These are phyloP conservation scores for Portevinia maculata DNA, from an alignment of 2,888 invertebrate species.

Conservation along the genomic window DNA sequence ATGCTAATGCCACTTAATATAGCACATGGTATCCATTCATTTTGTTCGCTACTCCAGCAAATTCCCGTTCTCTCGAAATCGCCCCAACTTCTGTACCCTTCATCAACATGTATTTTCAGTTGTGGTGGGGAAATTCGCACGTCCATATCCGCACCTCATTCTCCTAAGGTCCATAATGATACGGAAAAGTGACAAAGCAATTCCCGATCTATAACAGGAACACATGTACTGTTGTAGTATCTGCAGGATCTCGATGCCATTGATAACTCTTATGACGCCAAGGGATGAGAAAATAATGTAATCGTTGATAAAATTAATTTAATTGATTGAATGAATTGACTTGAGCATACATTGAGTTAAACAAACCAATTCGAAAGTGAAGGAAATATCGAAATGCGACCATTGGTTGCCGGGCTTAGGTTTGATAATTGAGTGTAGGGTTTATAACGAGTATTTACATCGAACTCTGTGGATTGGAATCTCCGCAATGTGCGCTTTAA, in stretches of 20 bases:
- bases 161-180: slow-evolving; percentile 5
- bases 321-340: slow-evolving; percentile 27
- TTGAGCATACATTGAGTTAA: background rate
- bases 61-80: slow-evolving; percentile 1
- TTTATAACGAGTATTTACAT: no score
- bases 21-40: slow-evolving; percentile 28
- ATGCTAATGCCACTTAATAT: slow-evolving; percentile 35
- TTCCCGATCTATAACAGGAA: slow-evolving; percentile 10
- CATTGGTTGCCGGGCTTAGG: no score
- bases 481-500: no score
- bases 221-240: no score
- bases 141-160: background rate
- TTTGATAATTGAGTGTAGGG: no score
- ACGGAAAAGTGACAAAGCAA: slow-evolving; percentile 29
- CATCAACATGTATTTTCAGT: background rate
- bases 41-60: background rate
- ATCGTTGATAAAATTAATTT: slow-evolving; percentile 33
- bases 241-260: no score
- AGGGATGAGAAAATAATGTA: slow-evolving; percentile 13
- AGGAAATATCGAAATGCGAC: background rate
- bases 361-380: background rate
- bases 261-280: slow-evolving; percentile 1
- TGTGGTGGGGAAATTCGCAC: slow-evolving; percentile 7
- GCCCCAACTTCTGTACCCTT: slow-evolving; percentile 3
- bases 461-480: no score